Evolutionary conservation across 2,113 vertebrate genomes (phyloP).

Genomic region (Glaucidium brasilianum): DNA sequence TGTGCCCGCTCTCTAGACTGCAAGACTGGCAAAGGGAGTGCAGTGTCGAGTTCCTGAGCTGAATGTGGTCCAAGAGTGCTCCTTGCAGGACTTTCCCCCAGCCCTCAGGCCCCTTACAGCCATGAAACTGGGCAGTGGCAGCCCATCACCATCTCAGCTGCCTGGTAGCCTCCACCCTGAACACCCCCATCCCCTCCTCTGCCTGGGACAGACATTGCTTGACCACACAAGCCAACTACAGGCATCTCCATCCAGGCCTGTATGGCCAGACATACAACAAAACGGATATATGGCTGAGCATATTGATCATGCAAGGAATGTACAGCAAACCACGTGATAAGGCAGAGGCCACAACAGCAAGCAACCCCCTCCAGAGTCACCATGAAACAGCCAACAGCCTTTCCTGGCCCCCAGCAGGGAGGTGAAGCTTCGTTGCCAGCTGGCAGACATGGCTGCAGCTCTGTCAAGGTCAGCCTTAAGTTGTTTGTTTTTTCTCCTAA

Average conservation of each 20-base stretch:
- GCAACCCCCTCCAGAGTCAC: background rate
- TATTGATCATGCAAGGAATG: no score
- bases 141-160: background rate
- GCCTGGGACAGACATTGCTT: background rate
- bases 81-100: background rate
- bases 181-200: accelerated
- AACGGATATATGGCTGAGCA: accelerated
- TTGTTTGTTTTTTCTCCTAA: background rate
- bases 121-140: background rate
- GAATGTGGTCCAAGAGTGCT: accelerated
- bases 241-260: background rate
- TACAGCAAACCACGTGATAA: background rate
- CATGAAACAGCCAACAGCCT: background rate
- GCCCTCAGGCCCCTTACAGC: background rate
- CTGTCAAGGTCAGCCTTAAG: background rate
- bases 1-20: background rate
- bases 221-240: background rate
- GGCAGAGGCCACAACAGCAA: background rate
- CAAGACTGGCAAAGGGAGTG: background rate
- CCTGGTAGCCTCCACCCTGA: background rate
- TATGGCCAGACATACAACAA: background rate
- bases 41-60: background rate
- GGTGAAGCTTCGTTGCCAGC: background rate
- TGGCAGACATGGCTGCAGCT: background rate
- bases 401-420: background rate